phyloP scores from a whole-genome alignment of 2,888 invertebrate species.

The Tetropium fuscum region DNA sequence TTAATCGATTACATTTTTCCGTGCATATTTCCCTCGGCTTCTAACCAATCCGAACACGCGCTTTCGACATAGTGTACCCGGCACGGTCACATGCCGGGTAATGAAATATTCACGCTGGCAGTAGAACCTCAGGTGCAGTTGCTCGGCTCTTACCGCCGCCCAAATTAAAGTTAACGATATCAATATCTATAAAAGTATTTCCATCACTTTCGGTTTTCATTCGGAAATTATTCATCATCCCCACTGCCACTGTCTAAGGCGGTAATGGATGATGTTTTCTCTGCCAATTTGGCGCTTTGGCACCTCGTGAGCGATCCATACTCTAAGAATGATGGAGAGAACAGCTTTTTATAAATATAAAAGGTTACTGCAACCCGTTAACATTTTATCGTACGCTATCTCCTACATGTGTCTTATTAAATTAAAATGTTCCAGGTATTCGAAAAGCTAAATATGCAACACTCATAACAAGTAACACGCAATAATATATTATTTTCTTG shows the following conservation, averaged over 20 bases:
- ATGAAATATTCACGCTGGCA: constrained; percentile 54
- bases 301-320: background rate
- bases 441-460: no score
- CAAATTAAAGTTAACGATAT: constrained; percentile 63
- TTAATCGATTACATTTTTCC: constrained; percentile 30
- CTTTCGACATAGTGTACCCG: constrained; percentile 22
- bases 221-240: constrained; percentile 51
- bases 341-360: no score
- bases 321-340: no score
- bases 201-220: constrained; percentile 59
- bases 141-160: constrained; percentile 56
- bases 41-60: constrained; percentile 14
- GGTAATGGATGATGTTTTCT: constrained; percentile 35
- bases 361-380: no score
- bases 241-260: constrained; percentile 28
- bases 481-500: no score
- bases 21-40: constrained; percentile 31
- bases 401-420: no score
- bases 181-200: constrained; percentile 62
- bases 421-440: no score
- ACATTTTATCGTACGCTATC: no score
- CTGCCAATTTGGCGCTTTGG: constrained; percentile 10
- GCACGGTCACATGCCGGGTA: constrained; percentile 33
- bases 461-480: no score
- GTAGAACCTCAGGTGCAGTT: constrained; percentile 61